Evolutionary conservation across 1,140 invertebrate genomes (phyloP).

Genomic region (Rhizoglyphus robini): DNA sequence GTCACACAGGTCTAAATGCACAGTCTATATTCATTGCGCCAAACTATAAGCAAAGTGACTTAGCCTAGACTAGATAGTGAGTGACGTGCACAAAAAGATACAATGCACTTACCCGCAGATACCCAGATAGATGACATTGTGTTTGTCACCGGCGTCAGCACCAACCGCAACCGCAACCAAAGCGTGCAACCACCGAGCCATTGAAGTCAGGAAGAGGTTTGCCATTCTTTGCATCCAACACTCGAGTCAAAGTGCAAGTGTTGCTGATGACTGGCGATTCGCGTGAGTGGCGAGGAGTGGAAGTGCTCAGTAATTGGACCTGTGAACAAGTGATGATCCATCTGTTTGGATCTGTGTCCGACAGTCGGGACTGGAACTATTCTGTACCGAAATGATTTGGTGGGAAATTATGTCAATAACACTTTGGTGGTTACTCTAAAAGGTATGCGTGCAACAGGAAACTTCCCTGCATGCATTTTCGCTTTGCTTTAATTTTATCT

Average conservation of each 20-base stretch:
- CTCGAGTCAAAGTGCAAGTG: background rate
- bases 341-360: background rate
- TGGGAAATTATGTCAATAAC: background rate
- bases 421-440: background rate
- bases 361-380: background rate
- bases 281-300: background rate
- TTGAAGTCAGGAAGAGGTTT: background rate
- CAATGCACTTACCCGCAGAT: no score
- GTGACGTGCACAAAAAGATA: no score
- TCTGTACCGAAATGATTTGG: slow-evolving; percentile 7
- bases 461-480: background rate
- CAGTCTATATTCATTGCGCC: no score
- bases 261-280: background rate
- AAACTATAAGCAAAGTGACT: no score
- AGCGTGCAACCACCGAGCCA: no score
- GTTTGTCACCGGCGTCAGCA: no score
- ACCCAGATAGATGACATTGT: no score
- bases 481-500: background rate
- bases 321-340: background rate
- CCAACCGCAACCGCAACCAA: no score
- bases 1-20: no score
- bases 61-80: no score
- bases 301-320: slow-evolving; percentile 2
- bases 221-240: background rate
- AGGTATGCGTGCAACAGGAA: background rate